Conservation (phyloP, 1,140 invertebrate species). For the silkworm (Bombyx mori) region ASM3026992v2 NC_085129.1:8917501-8918000, state of each 20-base stretch:
- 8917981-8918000: slow-evolving; percentile 9
- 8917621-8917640: no score
- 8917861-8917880: not conserved
- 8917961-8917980: slow-evolving; percentile 10
- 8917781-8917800: not conserved
- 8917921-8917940: slow-evolving; percentile 6
- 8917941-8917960: slow-evolving; percentile 6
- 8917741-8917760: slow-evolving; percentile 5
- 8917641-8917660: not conserved
- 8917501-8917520: not conserved
- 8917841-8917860: no score
- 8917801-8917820: not conserved
- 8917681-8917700: not conserved
- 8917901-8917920: slow-evolving; percentile 1
- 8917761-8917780: slow-evolving; percentile 3
- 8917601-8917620: no score
- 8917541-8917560: not conserved
- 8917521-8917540: no score
- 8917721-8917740: slow-evolving; percentile 1
- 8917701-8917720: slow-evolving; percentile 4
- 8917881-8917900: slow-evolving; percentile 1
- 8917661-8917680: not conserved
- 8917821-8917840: not conserved
- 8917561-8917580: not conserved
- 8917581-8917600: no score